Conservation (phyloP, 2,113 vertebrate species). For the Garra rufa region DNA sequence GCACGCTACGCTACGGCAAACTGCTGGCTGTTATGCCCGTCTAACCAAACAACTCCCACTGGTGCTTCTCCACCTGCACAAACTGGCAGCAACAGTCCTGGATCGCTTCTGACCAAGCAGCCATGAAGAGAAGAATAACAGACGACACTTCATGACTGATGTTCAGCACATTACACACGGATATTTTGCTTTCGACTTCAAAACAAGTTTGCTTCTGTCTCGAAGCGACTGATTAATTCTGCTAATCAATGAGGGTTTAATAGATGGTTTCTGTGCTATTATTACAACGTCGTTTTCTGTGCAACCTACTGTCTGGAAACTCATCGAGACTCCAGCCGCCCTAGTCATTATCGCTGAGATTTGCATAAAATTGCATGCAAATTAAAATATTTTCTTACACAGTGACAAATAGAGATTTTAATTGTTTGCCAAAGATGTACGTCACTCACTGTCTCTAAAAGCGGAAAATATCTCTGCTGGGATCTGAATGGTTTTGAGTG, state of each 20-base stretch:
- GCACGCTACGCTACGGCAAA: conserved; percentile 35
- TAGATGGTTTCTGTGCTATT: conserved; percentile 39
- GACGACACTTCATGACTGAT: background rate
- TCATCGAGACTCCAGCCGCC: background rate
- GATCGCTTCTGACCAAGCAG: conserved; percentile 22
- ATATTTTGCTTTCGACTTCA: background rate
- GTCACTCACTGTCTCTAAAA: background rate
- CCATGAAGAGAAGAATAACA: conserved; percentile 31
- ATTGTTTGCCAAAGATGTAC: background rate
- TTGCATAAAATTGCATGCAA: conserved; percentile 43
- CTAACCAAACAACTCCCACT: conserved; percentile 68
- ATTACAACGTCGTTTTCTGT: conserved; percentile 33
- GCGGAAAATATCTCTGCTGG: background rate
- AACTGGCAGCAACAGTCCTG: conserved; percentile 38
- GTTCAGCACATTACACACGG: background rate
- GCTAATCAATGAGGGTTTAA: conserved; percentile 7
- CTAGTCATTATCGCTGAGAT: conserved; percentile 30
- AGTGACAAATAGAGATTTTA: conserved; percentile 2
- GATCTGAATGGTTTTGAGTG: background rate
- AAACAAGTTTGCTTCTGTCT: background rate
- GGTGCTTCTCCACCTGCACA: conserved; percentile 44
- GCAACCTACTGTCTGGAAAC: conserved; percentile 34
- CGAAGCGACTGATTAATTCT: background rate
- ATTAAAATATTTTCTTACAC: conserved; percentile 18
- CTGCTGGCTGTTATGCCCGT: conserved; percentile 64